Base-by-base conservation (phyloP, 2,113 vertebrate genomes). In the Cyanoramphus novaezelandiae region DNA sequence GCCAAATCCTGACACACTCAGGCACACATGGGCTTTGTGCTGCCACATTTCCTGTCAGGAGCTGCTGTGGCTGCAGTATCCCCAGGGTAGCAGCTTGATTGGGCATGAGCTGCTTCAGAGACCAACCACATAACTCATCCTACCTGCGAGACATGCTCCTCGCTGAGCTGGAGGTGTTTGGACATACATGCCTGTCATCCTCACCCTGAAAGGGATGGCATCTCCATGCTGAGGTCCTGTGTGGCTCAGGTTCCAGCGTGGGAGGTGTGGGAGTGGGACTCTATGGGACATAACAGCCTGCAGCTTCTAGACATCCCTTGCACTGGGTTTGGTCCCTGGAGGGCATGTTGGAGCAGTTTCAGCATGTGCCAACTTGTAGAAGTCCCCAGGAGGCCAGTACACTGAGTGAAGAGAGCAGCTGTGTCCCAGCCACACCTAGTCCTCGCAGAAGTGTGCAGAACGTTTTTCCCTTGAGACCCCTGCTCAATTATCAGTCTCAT, bases 121-220 rank as follows among this genome's bases (percentile, higher is more conserved):
- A 64, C 89, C 7, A 2, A 57, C 12, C 17, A 19, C 37, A 35
- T 8, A 13, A 44, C 49, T 72, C 3, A 0, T 70, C 55, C 76
- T 65, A 41, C 24, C 59, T 11, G 18, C 7, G 16, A 47, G 89
- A 77, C 46, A 23, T n/a, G 67, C 57, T 78, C 29, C 82, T 17
- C 8, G 60, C 67, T 94, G 90, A 70, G 84, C 87, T 90, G 78
- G 47, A 84, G 69, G 75, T 94, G 78, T 83, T 78, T 33, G 39
- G 57, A 13, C 11, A 92, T 92, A 85, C 78, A 86, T 2, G 28
- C 67, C 23, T 69, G 57, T 47, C 3, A 2, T 49, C 47, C 2
- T 4, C 16, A 35, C 67, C 79, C n/a, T 1, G 1, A 53, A 82
- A 92, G 23, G 72, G 64, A 55, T 5, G 3, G 53, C 49, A 64